Percentiles rank a stretch among this genome's conserved stretches.
phyloP scores from a whole-genome alignment of 1,140 invertebrate species.

The Centruroides sculpturatus region DNA sequence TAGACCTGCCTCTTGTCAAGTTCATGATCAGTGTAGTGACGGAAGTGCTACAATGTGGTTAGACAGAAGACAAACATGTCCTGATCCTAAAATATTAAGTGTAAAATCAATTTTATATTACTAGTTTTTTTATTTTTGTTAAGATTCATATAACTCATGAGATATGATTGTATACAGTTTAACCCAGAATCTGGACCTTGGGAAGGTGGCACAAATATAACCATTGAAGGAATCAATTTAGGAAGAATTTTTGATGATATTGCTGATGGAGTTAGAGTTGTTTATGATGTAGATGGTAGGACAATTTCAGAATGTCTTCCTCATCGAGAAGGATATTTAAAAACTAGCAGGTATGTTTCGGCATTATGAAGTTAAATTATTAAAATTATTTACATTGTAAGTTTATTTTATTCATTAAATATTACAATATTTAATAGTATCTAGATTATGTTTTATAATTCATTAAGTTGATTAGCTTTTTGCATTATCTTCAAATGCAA shows the following conservation, averaged over 20 bases:
- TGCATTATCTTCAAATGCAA: too few relatives aligned
- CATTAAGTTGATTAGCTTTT: too few relatives aligned
- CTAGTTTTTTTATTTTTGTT: neutral
- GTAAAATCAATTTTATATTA: too few relatives aligned
- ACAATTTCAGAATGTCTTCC: conserved; percentile 19
- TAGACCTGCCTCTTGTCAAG: conserved; percentile 74
- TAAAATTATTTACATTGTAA: too few relatives aligned
- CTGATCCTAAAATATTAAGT: conserved; percentile 46
- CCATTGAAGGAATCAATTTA: conserved; percentile 84
- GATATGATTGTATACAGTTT: conserved; percentile 26
- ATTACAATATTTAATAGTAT: too few relatives aligned
- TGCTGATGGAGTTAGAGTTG: conserved; percentile 63
- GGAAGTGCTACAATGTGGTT: conserved; percentile 57
- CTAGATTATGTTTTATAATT: too few relatives aligned
- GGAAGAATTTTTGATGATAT: conserved; percentile 92
- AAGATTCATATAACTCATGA: neutral
- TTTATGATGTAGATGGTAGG: conserved; percentile 26
- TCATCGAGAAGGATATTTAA: conserved; percentile 70
- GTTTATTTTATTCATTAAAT: too few relatives aligned
- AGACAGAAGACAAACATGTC: conserved; percentile 77
- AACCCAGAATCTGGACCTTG: conserved; percentile 37
- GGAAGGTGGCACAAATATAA: conserved; percentile 82
- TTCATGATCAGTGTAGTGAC: conserved; percentile 69
- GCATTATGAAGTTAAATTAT: neutral
- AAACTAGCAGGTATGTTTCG: conserved; percentile 48